A percentile compares a stretch with the other conserved stretches of the same genome.
These are phyloP conservation scores for Watsonalla binaria DNA, from an alignment of 2,888 invertebrate genomes.

Conservation along the genomic window DNA sequence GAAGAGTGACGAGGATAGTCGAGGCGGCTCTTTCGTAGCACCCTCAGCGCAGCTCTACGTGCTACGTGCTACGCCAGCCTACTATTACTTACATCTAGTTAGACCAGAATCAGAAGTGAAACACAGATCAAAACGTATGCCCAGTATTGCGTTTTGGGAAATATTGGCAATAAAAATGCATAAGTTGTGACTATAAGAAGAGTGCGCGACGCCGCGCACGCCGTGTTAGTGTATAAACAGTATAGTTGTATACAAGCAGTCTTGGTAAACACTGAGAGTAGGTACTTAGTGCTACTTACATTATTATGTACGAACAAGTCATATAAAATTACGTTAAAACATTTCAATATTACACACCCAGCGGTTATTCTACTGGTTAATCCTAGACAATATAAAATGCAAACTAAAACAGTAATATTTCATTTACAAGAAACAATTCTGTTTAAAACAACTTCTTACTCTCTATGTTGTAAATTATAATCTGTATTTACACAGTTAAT, in stretches of 20 bases:
- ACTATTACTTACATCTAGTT: conserved; percentile 43
- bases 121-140: conserved; percentile 51
- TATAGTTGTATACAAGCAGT: conserved; percentile 76
- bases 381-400: conserved; percentile 74
- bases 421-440: conserved; percentile 74
- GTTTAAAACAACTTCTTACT: conserved; percentile 68
- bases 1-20: conserved; percentile 31
- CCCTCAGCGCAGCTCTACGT: background rate
- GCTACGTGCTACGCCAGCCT: conserved; percentile 17
- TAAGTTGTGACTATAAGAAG: conserved; percentile 73
- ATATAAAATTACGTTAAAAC: conserved; percentile 69
- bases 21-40: conserved; percentile 9
- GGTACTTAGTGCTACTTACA: conserved; percentile 73
- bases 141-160: conserved; percentile 56
- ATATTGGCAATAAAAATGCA: conserved; percentile 75
- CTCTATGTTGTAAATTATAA: conserved; percentile 46
- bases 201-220: conserved; percentile 49
- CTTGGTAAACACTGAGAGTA: conserved; percentile 77
- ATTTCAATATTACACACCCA: conserved; percentile 66
- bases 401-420: conserved; percentile 76
- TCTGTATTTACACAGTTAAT: conserved; percentile 76
- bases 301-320: conserved; percentile 57
- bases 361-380: conserved; percentile 56
- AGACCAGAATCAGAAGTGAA: conserved; percentile 55
- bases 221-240: conserved; percentile 68